Evolutionary conservation across 2,797 vertebrate genomes (phyloP), one percentile per base, ranked within the genome.

Genomic region (Hyperoplus immaculatus): DNA sequence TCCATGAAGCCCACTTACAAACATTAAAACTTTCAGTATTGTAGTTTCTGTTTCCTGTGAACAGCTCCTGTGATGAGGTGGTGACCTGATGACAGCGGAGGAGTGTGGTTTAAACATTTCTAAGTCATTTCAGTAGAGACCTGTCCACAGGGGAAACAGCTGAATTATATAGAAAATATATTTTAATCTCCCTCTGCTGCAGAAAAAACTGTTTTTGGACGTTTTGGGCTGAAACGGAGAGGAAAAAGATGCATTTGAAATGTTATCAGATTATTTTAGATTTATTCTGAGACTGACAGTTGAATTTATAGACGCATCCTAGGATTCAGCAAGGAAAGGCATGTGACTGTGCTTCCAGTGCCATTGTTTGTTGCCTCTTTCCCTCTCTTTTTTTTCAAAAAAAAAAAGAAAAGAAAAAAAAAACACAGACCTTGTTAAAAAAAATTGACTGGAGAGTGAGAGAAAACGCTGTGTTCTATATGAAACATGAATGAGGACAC

Each of bases 31-130:
- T 85, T 91, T 90, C 71, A 69, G 65, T 73, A 29, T 75, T 83
- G 77, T 78, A 80, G 82, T 90, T 89, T 88, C 69, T 53, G 57
- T 41, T 90, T 91, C 86, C 88, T 89, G 70, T 80, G 75, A 78
- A 74, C 62, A 83, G 70, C 77, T 72, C 4, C 71, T 82, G 85
- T 70, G 78, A 84, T 84, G 66, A 75, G 77, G 51, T 4, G 16
- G 47, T 75, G 69, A 75, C 79, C 83, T 69, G 54, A 55, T 78
- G 78, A 83, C 82, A 72, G 54, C 9, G 55, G 64, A 79, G 51
- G 39, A 72, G 72, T 79, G 86, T 42, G 75, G 82, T 86, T 77
- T 47, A 57, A 67, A 56, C 5, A 7, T 41, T 18, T 54, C 1
- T 66, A 55, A 18, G 55, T 66, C 1, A 3, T 55, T 47, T 65